These are phyloP conservation scores for Pristiophorus japonicus DNA, from an alignment of 2,113 vertebrate species.

Conservation along the genomic window DNA sequence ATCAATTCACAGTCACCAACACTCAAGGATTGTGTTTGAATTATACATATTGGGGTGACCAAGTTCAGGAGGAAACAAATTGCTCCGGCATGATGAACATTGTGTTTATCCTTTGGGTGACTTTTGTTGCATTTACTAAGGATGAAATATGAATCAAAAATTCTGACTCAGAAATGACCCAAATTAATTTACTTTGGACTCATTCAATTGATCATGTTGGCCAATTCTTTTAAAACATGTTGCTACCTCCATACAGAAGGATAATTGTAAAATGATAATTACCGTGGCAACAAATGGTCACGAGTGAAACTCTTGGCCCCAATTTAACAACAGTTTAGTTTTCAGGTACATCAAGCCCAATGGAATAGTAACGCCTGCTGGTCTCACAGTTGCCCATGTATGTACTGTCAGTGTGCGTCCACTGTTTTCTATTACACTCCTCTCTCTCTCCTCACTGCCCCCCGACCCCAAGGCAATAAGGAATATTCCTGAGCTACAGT, in stretches of 20 bases:
- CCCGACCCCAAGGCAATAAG: background rate
- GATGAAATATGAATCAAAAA: background rate
- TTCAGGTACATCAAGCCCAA: background rate
- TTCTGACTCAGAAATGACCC: background rate
- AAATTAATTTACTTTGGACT: background rate
- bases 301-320: background rate
- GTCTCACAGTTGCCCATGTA: background rate
- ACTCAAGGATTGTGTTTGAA: background rate
- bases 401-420: background rate
- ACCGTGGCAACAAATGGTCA: background rate
- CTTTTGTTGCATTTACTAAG: background rate
- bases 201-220: background rate
- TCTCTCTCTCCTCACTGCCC: no score
- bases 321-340: background rate
- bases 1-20: background rate
- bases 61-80: background rate
- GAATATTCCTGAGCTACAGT: background rate
- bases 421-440: background rate
- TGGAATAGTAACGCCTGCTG: background rate
- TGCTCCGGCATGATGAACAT: background rate
- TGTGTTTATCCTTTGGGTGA: background rate
- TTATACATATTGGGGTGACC: constrained; percentile 1
- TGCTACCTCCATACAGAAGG: background rate
- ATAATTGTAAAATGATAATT: background rate
- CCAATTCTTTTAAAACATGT: background rate